Base-by-base conservation (phyloP, 2,888 invertebrate genomes). In the Synergus umbraculus region DNA sequence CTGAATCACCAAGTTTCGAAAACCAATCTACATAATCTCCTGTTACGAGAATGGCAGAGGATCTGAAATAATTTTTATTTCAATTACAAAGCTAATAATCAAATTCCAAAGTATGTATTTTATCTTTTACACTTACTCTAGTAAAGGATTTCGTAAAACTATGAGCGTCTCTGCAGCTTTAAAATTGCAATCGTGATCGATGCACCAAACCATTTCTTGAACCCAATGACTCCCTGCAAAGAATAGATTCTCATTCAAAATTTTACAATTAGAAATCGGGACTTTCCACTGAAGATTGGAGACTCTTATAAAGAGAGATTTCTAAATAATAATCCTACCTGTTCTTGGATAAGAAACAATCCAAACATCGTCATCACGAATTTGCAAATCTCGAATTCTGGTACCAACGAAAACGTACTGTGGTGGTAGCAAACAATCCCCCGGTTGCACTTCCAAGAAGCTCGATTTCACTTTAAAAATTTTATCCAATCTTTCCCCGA, bases 141-240 rank as follows among this genome's bases (percentile, higher is more conserved):
- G 83, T 43, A 92, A 76, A 90, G 93, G 66, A 93, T 94, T 92
- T 92, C 95, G 92, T 93, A 93, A 81, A 93, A 94, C 93, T 93
- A 95, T 84, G 93, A 93, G 79, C 7, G 87, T 81, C 94, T 94
- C 95, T 0, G 97, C 97, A 37, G 94, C 94, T 87, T 96, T 95
- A 87, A 95, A 97, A 90, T 98, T 95, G 83, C 97, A 93, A 86
- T 96, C 94, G 87, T 97, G 96, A 4, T 96, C 95, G 80, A 98
- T 94, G n/a, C 97, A 93, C 96, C 97, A 98, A 2, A 97, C 95
- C 95, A 98, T 97, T 93, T 98, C 98, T 89, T 98, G 97, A 0
- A 96, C 95, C 98, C 98, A 98, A 0, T 98, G 98, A 37, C 98
- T 98, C 15, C 97, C 96, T 96, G 58, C 9, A 15, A 79, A 78